Percentiles rank a stretch among this genome's conserved stretches.
phyloP scores from a whole-genome alignment of 2,797 vertebrate genomes.

The Rhinella marina region DNA sequence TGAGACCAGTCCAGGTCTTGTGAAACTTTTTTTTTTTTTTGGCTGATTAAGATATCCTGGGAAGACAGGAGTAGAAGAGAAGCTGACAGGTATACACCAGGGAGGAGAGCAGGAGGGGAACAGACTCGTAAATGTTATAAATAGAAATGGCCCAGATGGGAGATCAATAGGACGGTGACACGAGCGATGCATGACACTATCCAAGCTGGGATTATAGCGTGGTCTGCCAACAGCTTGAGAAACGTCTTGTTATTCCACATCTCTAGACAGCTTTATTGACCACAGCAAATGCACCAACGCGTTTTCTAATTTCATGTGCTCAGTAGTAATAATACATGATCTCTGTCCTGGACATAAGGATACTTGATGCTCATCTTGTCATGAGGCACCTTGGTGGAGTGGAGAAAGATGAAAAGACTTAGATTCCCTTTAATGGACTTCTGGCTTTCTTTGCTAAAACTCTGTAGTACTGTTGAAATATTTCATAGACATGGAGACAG shows the following conservation, averaged over 20 bases:
- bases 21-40: neutral
- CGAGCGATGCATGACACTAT: constrained; percentile 55
- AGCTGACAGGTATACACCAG: constrained; percentile 54
- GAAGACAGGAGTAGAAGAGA: constrained; percentile 46
- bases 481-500: constrained; percentile 39
- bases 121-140: constrained; percentile 47
- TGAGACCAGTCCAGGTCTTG: neutral
- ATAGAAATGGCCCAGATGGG: constrained; percentile 57
- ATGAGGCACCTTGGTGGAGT: constrained; percentile 21
- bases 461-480: constrained; percentile 10
- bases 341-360: neutral
- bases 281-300: constrained; percentile 43
- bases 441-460: constrained; percentile 47
- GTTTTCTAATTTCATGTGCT: constrained; percentile 33
- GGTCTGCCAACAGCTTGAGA: constrained; percentile 48
- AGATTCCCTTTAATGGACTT: constrained; percentile 46
- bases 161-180: constrained; percentile 60
- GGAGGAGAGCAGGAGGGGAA: constrained; percentile 24
- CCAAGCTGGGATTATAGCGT: constrained; percentile 57
- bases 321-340: constrained; percentile 29
- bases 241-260: constrained; percentile 46
- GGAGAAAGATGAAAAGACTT: constrained; percentile 30
- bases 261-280: constrained; percentile 58
- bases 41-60: constrained; percentile 45
- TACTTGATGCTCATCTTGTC: neutral